Conservation (phyloP, 1,140 invertebrate species). For the Drosophila seguyi region DNA sequence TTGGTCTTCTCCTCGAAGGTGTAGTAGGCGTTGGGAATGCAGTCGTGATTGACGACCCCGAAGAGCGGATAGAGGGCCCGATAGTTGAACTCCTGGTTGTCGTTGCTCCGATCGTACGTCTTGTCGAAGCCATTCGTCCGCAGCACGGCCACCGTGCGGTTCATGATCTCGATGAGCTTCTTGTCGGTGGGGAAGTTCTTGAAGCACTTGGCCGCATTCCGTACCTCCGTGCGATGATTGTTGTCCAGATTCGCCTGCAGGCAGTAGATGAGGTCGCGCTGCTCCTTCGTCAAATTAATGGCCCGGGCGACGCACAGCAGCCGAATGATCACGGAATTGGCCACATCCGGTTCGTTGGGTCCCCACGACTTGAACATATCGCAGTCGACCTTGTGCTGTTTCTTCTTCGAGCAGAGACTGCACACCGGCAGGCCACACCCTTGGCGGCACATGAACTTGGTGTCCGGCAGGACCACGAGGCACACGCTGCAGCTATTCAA, state of each 20-base stretch:
- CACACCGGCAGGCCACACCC: conserved; percentile 84
- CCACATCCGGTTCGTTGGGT: conserved; percentile 86
- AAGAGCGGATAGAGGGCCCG: conserved; percentile 91
- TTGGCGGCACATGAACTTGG: conserved; percentile 85
- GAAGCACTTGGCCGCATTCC: conserved; percentile 87
- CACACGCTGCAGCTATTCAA: conserved; percentile 77
- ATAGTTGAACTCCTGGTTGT: conserved; percentile 86
- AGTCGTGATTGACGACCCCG: conserved; percentile 91
- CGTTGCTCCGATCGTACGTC: conserved; percentile 84
- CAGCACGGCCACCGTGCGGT: conserved; percentile 87
- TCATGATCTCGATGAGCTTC: conserved; percentile 81
- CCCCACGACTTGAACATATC: conserved; percentile 86
- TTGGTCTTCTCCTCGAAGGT: conserved; percentile 87
- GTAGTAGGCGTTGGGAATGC: conserved; percentile 91
- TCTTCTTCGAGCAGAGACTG: conserved; percentile 87
- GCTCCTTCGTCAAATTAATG: conserved; percentile 86
- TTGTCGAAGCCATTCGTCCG: conserved; percentile 92
- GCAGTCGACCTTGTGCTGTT: conserved; percentile 88
- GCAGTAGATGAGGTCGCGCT: conserved; percentile 86
- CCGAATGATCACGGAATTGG: conserved; percentile 86
- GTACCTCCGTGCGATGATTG: conserved; percentile 87
- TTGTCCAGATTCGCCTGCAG: conserved; percentile 87
- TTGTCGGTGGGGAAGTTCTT: conserved; percentile 86
- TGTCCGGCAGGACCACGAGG: conserved; percentile 79
- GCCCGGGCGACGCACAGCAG: conserved; percentile 87